Evolutionary conservation across 2,797 vertebrate genomes (phyloP).

Genomic region (Acanthis flammea): DNA sequence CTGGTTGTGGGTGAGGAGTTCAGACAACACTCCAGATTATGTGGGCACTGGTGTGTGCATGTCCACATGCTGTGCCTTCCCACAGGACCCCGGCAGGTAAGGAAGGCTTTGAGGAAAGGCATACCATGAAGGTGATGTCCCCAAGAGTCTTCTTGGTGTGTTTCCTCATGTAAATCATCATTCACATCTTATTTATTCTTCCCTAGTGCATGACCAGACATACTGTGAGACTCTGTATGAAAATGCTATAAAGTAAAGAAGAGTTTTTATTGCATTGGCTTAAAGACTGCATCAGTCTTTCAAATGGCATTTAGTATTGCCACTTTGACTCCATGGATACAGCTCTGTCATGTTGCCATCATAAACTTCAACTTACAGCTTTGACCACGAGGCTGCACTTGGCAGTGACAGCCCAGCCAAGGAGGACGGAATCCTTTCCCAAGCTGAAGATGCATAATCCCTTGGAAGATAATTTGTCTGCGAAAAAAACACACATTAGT

Average conservation of each 20-base stretch:
- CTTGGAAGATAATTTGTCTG: constrained; percentile 42
- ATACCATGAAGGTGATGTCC: not conserved
- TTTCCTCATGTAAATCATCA: not conserved
- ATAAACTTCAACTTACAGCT: constrained; percentile 42
- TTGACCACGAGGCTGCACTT: not conserved
- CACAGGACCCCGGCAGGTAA: not conserved
- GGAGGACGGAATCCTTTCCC: not conserved
- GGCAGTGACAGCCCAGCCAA: not conserved
- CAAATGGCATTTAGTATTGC: constrained; percentile 34
- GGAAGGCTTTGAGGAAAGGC: not conserved
- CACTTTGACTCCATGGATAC: constrained; percentile 34
- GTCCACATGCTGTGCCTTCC: not conserved
- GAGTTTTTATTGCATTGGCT: not conserved
- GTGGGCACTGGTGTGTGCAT: not conserved
- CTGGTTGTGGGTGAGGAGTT: not conserved
- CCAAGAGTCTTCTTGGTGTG: not conserved
- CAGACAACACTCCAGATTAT: fast-evolving
- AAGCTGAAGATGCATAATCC: constrained; percentile 35
- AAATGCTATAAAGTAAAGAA: constrained; percentile 38
- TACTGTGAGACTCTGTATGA: not conserved
- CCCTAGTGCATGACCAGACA: not conserved
- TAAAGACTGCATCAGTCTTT: constrained; percentile 60
- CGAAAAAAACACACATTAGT: constrained; percentile 28
- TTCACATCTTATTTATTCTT: constrained; percentile 5
- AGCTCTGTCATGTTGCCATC: constrained; percentile 33